Base-by-base conservation (phyloP, 2,888 invertebrate genomes). In the Stegana nigrithorax region DNA sequence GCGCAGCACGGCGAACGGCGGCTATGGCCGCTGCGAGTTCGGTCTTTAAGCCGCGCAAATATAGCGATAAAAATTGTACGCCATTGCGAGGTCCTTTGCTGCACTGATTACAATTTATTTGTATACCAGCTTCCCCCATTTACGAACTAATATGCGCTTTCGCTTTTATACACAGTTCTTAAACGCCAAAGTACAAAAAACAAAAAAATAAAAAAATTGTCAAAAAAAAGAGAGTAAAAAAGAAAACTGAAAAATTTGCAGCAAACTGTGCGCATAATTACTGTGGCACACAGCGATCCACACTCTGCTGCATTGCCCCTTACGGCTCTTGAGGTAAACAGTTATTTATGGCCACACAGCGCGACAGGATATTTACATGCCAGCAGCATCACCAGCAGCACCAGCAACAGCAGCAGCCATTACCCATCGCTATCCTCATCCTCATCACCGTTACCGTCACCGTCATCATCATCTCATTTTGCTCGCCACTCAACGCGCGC, bases 261-360 rank as follows among this genome's bases (percentile, higher is more conserved):
- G 64, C 64, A 51, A 66, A 64, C 63, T 66, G 75, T 80, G 78
- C 80, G 77, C 71, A 81, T 81, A 78, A 78, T 78, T 78, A 80
- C 77, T 69, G 44, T 45, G 32, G 29, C 29, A 29, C n/a, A 29
- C 32, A 26, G 50, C 21, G 44, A 17, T n/a, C n/a, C n/a, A n/a
- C n/a, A n/a, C n/a, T n/a, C n/a, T n/a, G n/a, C n/a, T n/a, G n/a
- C n/a, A n/a, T n/a, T n/a, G n/a, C n/a, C n/a, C n/a, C n/a, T n/a
- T n/a, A n/a, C n/a, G n/a, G n/a, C n/a, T 17, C 39, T n/a, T 8
- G 39, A 26, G 47, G 39, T 56, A 23, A 56, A 63, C 56, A 56
- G 60, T 60, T 60, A 60, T 63, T 63, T 63, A 60, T 23, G 60
- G n/a, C 42, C 59, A 55, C 17, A 39, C 23, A 60, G 39, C 39